phyloP scores from a whole-genome alignment of 2,113 vertebrate genomes.

The Neogobius melanostomus region DNA sequence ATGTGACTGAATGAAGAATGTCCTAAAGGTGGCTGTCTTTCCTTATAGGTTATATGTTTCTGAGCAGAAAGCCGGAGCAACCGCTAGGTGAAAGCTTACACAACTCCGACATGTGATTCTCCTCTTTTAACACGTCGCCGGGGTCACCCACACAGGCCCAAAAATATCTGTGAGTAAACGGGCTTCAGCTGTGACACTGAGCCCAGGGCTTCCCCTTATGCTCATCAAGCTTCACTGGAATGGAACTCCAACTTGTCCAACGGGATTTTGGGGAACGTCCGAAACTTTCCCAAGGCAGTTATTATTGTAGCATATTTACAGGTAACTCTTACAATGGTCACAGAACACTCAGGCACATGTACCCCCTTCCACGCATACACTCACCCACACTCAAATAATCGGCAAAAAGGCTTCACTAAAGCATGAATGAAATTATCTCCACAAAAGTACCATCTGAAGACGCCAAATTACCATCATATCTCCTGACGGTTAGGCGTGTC shows the following conservation, averaged over 20 bases:
- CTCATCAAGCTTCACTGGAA: constrained; percentile 16
- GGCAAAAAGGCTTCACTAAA: too few relatives aligned
- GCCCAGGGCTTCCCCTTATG: constrained; percentile 54
- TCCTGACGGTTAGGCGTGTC: too few relatives aligned
- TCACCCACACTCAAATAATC: too few relatives aligned
- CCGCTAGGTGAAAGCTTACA: constrained; percentile 51
- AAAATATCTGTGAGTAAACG: constrained; percentile 40
- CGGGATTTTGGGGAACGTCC: background rate
- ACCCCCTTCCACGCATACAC: too few relatives aligned
- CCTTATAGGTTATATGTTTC: background rate
- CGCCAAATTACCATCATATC: too few relatives aligned
- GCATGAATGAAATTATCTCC: too few relatives aligned
- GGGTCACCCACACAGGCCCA: constrained; percentile 46
- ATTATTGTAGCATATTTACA: too few relatives aligned
- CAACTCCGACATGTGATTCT: constrained; percentile 55
- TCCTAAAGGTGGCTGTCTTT: too few relatives aligned
- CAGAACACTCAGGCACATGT: too few relatives aligned
- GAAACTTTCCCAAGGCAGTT: background rate
- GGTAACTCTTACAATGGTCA: too few relatives aligned
- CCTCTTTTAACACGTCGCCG: constrained; percentile 35
- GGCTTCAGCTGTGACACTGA: constrained; percentile 17
- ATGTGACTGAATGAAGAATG: too few relatives aligned
- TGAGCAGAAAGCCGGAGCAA: background rate
- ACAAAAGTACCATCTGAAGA: too few relatives aligned
- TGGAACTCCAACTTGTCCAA: constrained; percentile 8